phyloP scores from a whole-genome alignment of 2,888 invertebrate genomes.

The Catocala fraxini region DNA sequence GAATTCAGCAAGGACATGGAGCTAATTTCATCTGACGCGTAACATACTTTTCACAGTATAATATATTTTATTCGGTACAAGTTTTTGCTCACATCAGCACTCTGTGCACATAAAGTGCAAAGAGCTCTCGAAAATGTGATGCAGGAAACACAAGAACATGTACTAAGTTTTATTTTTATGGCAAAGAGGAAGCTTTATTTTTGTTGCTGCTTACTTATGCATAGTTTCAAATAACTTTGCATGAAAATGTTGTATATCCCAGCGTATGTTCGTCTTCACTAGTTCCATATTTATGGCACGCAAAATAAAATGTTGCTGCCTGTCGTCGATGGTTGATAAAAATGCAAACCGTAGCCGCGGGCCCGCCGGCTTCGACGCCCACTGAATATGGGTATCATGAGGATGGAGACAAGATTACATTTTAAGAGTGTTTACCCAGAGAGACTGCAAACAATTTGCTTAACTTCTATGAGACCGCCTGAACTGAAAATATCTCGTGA shows the following conservation, averaged over 20 bases:
- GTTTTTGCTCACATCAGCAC: conserved; percentile 34
- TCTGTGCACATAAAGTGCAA: conserved; percentile 42
- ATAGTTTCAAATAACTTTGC: conserved; percentile 85
- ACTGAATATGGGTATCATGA: conserved; percentile 74
- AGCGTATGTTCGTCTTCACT: conserved; percentile 73
- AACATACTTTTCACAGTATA: conserved; percentile 9
- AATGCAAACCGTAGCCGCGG: conserved; percentile 84
- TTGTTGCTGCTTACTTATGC: conserved; percentile 80
- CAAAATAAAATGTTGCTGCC: conserved; percentile 83
- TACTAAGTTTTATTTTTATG: conserved; percentile 66
- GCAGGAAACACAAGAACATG: conserved; percentile 51
- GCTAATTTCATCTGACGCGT: conserved; percentile 13
- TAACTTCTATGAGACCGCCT: conserved; percentile 45
- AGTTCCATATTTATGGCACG: conserved; percentile 85
- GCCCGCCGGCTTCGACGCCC: conserved; percentile 69
- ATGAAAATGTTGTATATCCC: conserved; percentile 77
- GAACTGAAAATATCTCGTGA: conserved; percentile 35
- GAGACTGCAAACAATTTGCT: conserved; percentile 59
- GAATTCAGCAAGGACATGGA: conserved; percentile 7
- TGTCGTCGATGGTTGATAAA: conserved; percentile 83
- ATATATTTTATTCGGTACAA: conserved; percentile 27
- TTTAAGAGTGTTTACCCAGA: conserved; percentile 60
- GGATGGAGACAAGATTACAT: conserved; percentile 67
- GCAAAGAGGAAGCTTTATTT: conserved; percentile 63
- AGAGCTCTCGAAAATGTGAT: conserved; percentile 47